Evolutionary conservation across 2,888 invertebrate species (phyloP).

Genomic region (Netelia inedita): DNA sequence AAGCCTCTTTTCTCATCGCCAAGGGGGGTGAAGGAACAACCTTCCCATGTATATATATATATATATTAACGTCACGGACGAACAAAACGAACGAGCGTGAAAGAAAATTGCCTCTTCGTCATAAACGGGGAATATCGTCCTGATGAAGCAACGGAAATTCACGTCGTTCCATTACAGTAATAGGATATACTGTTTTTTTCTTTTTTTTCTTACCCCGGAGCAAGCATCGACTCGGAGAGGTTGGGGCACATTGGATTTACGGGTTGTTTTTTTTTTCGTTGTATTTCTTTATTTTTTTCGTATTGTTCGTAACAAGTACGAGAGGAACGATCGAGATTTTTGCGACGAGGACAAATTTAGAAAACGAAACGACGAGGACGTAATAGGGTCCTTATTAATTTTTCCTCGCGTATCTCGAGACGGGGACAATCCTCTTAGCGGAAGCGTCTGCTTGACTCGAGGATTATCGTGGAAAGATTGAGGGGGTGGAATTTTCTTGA

Average conservation of each 20-base stretch:
- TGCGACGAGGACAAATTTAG: background rate
- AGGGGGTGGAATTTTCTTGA: background rate
- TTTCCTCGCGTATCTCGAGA: constrained; percentile 10
- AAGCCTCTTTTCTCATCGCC: constrained; percentile 80
- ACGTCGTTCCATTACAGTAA: constrained; percentile 61
- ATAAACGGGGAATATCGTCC: constrained; percentile 81
- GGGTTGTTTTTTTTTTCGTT: constrained; percentile 34
- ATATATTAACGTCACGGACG: constrained; percentile 12
- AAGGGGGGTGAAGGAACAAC: constrained; percentile 50
- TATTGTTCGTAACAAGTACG: constrained; percentile 11
- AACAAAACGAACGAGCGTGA: constrained; percentile 72
- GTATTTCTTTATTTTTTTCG: constrained; percentile 25
- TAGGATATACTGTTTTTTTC: constrained; percentile 58
- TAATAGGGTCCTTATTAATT: constrained; percentile 29
- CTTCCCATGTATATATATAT: background rate
- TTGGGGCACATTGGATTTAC: constrained; percentile 30
- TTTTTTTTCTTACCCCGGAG: constrained; percentile 28
- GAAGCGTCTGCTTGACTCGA: constrained; percentile 8
- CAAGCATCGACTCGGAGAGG: constrained; percentile 1
- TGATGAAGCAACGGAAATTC: constrained; percentile 79
- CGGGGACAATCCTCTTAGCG: constrained; percentile 34
- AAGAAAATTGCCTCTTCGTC: constrained; percentile 84
- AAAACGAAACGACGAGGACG: background rate
- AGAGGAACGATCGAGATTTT: constrained; percentile 5
- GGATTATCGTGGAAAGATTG: background rate